phyloP scores from a whole-genome alignment of 2,113 vertebrate species.

The Ciconia boyciana region DNA sequence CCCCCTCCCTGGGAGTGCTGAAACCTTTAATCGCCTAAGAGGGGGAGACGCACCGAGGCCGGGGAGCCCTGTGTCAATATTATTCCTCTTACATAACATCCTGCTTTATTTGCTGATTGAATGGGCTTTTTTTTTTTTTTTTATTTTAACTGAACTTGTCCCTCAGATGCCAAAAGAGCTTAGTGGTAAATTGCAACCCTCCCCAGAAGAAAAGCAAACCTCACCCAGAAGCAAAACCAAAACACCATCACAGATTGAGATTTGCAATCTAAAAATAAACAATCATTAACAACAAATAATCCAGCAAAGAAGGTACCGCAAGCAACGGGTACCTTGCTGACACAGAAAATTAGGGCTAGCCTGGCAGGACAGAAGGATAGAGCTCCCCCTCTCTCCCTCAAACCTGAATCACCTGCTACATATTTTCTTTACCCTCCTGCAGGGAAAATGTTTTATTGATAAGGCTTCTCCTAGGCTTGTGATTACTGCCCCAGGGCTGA shows the following conservation, averaged over 20 bases:
- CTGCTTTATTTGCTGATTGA: conserved; percentile 37
- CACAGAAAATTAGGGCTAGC: not conserved
- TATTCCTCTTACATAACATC: conserved; percentile 63
- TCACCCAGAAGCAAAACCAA: not conserved
- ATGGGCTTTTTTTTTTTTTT: not conserved
- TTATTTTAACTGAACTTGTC: not conserved
- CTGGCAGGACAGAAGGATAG: not conserved
- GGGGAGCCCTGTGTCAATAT: conserved; percentile 23
- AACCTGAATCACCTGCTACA: not conserved
- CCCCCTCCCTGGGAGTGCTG: conserved; percentile 41
- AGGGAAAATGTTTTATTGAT: conserved; percentile 42
- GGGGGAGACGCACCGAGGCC: not conserved
- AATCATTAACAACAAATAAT: conserved; percentile 32
- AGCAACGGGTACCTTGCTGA: not conserved
- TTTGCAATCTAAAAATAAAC: conserved; percentile 66
- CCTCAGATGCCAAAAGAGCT: conserved; percentile 41
- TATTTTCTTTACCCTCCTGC: conserved; percentile 13
- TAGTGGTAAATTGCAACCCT: conserved; percentile 28
- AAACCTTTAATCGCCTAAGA: conserved; percentile 70
- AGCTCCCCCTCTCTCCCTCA: not conserved
- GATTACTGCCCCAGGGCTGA: not conserved
- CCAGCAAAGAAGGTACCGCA: not conserved
- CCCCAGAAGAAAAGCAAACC: conserved; percentile 24
- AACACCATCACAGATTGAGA: conserved; percentile 34
- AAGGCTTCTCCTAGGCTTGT: not conserved